Conservation (phyloP, 2,888 invertebrate species). For the Camptogramma bilineatum region DNA sequence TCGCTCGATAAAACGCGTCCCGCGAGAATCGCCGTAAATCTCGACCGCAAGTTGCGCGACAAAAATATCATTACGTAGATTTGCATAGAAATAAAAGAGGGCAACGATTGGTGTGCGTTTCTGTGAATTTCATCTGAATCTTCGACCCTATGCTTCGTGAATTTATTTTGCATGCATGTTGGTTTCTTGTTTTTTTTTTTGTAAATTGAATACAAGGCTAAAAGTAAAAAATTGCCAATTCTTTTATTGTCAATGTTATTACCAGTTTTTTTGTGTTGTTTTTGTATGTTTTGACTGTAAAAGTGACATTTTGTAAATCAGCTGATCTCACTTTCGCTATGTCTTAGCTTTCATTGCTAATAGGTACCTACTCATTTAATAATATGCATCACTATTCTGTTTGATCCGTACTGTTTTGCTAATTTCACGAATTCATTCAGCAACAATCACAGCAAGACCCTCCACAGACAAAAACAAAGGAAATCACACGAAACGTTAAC, state of each 20-base stretch:
- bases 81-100: conserved; percentile 77
- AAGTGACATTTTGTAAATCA: no score
- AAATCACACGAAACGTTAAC: conserved; percentile 46
- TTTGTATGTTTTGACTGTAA: no score
- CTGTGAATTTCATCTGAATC: conserved; percentile 17
- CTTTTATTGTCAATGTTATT: no score
- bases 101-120: conserved; percentile 43
- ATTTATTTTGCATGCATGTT: background rate
- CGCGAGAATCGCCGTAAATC: conserved; percentile 67
- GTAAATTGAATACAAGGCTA: no score
- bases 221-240: no score
- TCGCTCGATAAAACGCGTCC: conserved; percentile 44
- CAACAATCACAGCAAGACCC: conserved; percentile 40
- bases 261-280: background rate
- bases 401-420: conserved; percentile 12
- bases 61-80: conserved; percentile 84
- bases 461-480: conserved; percentile 45
- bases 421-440: conserved; percentile 25
- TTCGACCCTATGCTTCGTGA: conserved; percentile 4
- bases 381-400: background rate
- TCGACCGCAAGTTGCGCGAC: conserved; percentile 73
- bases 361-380: background rate
- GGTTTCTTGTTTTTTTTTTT: no score
- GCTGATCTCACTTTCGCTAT: no score
- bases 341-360: background rate